Conservation (phyloP, 2,797 vertebrate species). For the Steatocranus sp. region DNA sequence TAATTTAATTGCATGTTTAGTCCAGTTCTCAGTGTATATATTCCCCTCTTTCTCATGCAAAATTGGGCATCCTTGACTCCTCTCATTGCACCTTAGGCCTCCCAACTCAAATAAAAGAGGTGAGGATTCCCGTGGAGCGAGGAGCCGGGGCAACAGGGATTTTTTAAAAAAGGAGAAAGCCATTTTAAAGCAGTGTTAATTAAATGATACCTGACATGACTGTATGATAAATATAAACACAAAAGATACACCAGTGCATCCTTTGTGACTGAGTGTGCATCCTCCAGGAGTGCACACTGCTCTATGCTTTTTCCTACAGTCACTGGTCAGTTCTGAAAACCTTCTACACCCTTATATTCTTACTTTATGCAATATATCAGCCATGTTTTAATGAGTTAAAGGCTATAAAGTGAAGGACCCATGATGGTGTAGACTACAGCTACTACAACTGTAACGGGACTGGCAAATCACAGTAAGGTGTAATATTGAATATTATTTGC, state of each 20-base stretch:
- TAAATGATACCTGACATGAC: not conserved
- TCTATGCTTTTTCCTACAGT: not conserved
- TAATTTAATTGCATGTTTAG: not conserved
- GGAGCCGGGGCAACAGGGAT: not conserved
- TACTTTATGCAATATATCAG: not conserved
- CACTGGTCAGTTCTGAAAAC: not conserved
- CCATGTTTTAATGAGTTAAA: not conserved
- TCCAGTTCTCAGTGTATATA: not conserved
- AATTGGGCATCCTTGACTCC: not conserved
- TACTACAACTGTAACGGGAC: not conserved
- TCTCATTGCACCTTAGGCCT: not conserved
- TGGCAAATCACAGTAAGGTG: not conserved
- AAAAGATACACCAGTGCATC: not conserved
- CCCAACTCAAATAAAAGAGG: not conserved
- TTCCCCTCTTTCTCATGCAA: not conserved
- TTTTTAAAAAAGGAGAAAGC: accelerated
- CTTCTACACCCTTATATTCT: not conserved
- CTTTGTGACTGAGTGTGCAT: not conserved
- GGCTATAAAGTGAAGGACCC: not conserved
- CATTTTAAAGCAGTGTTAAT: not conserved
- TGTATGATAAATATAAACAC: not conserved
- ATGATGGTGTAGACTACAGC: not conserved
- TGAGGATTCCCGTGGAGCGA: not conserved
- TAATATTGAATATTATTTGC: not conserved
- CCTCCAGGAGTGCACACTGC: not conserved